Percentiles rank a stretch among this genome's conserved stretches.
Conservation (phyloP, 2,113 vertebrate genomes). For the Oostethus manadensis region DNA sequence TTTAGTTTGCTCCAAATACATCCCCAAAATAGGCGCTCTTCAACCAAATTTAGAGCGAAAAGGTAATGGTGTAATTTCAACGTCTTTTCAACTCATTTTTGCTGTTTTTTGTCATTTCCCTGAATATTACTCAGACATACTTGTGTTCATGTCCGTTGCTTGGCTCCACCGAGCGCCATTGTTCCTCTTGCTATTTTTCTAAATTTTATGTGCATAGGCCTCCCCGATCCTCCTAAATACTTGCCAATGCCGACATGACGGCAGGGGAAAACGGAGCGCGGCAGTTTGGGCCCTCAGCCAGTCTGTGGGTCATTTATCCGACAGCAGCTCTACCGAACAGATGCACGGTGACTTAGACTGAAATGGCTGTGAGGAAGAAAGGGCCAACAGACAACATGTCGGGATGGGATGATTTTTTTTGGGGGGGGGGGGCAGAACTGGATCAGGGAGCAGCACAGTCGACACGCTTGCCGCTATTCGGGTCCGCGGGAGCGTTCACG, state of each 20-base stretch:
- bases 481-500: constrained; percentile 43
- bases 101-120: too few species aligned
- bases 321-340: constrained; percentile 65
- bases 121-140: too few species aligned
- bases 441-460: constrained; percentile 35
- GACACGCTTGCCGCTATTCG: constrained; percentile 51
- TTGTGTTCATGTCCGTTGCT: too few species aligned
- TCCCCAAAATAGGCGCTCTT: too few species aligned
- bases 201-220: neutral
- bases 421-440: constrained; percentile 29
- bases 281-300: constrained; percentile 13
- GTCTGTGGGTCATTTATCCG: constrained; percentile 46
- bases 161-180: too few species aligned
- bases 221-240: neutral
- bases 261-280: neutral
- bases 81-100: too few species aligned
- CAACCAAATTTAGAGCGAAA: too few species aligned
- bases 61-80: too few species aligned
- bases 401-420: constrained; percentile 34
- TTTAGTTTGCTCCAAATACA: too few species aligned
- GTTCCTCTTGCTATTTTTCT: neutral
- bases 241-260: neutral
- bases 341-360: constrained; percentile 66
- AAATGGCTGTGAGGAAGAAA: constrained; percentile 46
- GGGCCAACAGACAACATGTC: constrained; percentile 32